These are phyloP conservation scores for Xenentodon cancila DNA, from an alignment of 2,797 vertebrate species.

Conservation along the genomic window DNA sequence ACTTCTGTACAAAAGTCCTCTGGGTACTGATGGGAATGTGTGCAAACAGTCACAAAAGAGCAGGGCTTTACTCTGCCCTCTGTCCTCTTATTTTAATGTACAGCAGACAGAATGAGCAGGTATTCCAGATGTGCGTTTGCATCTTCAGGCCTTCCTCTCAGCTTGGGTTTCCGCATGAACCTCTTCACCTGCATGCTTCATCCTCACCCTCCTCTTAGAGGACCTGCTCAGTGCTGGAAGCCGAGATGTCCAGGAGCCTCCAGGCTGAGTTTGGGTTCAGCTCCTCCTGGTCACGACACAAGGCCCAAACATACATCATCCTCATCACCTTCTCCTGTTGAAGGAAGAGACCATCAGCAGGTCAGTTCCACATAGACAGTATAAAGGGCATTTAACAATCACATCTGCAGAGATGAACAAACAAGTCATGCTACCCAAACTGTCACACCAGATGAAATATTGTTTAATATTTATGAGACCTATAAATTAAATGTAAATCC, in stretches of 20 bases:
- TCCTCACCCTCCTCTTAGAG: slow-evolving; percentile 52
- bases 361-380: slow-evolving; percentile 14
- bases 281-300: slow-evolving; percentile 96
- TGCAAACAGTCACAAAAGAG: slow-evolving; percentile 39
- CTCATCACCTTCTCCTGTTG: slow-evolving; percentile 93
- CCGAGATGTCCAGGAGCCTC: slow-evolving; percentile 95
- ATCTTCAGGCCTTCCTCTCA: slow-evolving; percentile 16
- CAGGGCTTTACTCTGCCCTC: slow-evolving; percentile 16
- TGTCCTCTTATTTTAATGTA: slow-evolving; percentile 22
- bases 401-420: background rate
- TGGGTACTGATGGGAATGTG: slow-evolving; percentile 9
- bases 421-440: too few relatives aligned
- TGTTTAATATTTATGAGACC: too few relatives aligned
- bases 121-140: slow-evolving; percentile 36
- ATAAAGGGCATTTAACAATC: background rate
- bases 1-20: slow-evolving; percentile 25
- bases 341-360: slow-evolving; percentile 4
- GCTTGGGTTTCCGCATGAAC: slow-evolving; percentile 22
- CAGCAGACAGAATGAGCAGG: slow-evolving; percentile 19
- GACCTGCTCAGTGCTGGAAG: slow-evolving; percentile 92
- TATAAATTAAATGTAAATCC: too few relatives aligned
- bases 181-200: slow-evolving; percentile 8
- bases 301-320: slow-evolving; percentile 96
- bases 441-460: too few relatives aligned
- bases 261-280: slow-evolving; percentile 93